These are phyloP conservation scores for Thymallus thymallus DNA, from an alignment of 2,113 vertebrate genomes.

Conservation along the genomic window DNA sequence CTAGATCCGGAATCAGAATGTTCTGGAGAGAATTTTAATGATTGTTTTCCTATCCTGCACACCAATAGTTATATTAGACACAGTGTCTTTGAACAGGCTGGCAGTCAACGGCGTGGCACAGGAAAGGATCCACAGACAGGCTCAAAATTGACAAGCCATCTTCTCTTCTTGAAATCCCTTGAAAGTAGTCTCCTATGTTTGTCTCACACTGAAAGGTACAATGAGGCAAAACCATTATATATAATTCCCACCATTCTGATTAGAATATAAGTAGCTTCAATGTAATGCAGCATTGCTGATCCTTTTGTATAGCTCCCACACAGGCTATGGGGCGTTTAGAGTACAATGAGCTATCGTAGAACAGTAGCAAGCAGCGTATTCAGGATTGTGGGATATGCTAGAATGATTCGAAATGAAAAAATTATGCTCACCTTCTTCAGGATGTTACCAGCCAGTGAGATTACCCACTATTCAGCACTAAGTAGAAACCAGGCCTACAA, in stretches of 20 bases:
- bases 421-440: conserved; percentile 63
- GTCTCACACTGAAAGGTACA: too few species aligned
- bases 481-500: conserved; percentile 12
- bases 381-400: not conserved
- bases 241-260: not conserved
- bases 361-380: not conserved
- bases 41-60: conserved; percentile 27
- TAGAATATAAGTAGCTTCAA: not conserved
- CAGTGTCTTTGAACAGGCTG: conserved; percentile 1
- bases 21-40: conserved; percentile 55
- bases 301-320: not conserved
- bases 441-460: conserved; percentile 27
- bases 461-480: not conserved
- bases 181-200: not conserved
- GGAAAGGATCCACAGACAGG: conserved; percentile 15
- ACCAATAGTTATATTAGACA: conserved; percentile 13
- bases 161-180: not conserved
- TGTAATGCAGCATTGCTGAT: not conserved
- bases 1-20: conserved; percentile 51
- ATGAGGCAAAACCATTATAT: too few species aligned
- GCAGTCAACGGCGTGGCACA: not conserved
- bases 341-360: not conserved
- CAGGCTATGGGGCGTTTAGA: not conserved
- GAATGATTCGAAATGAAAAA: conserved; percentile 9
- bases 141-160: not conserved